Percentiles rank a stretch among this genome's conserved stretches.
Evolutionary conservation across 1,140 invertebrate genomes (phyloP).

Genomic region (Brevipalpus yothersi): DNA sequence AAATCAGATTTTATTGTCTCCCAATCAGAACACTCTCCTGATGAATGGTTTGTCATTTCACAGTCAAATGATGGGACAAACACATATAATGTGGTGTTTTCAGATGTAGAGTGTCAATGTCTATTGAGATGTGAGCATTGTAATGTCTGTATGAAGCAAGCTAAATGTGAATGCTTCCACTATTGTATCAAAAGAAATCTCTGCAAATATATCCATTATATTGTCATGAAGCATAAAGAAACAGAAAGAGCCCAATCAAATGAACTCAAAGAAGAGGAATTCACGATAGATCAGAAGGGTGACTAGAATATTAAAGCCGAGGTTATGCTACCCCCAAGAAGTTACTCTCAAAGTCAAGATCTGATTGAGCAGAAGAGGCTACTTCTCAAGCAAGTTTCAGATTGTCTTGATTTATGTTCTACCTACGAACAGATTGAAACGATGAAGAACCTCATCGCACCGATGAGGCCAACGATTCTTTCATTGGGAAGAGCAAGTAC

Average conservation of each 20-base stretch:
- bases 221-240: neutral
- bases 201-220: neutral
- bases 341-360: neutral
- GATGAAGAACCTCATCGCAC: neutral
- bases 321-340: neutral
- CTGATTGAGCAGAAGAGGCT: neutral
- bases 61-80: neutral
- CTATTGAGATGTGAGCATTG: neutral
- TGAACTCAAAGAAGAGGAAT: neutral
- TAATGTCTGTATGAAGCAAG: neutral
- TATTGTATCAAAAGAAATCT: neutral
- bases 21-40: neutral
- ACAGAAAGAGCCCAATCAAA: neutral
- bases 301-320: neutral
- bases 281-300: neutral
- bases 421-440: neutral
- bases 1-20: neutral
- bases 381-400: neutral
- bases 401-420: neutral
- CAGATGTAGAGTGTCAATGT: neutral
- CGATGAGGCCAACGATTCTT: neutral
- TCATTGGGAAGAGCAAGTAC: neutral
- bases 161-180: neutral
- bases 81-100: neutral
- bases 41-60: neutral